phyloP scores from a whole-genome alignment of 1,140 invertebrate genomes.

The Macrobrachium nipponense region DNA sequence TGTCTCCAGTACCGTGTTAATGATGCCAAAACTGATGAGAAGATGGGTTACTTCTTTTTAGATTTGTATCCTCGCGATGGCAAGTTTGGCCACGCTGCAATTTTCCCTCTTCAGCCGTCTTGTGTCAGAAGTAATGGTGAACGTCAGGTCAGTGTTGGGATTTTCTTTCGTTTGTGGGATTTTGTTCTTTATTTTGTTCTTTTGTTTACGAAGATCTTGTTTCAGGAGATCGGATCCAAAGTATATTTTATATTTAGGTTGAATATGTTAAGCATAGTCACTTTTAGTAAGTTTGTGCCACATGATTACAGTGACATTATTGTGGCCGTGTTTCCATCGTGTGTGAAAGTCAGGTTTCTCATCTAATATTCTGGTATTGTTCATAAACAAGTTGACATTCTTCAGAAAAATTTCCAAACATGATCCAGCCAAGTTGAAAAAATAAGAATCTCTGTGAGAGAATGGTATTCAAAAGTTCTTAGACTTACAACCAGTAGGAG shows the following conservation, averaged over 20 bases:
- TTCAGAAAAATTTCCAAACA: no score
- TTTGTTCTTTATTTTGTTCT: neutral
- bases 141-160: slow-evolving; percentile 36
- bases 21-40: slow-evolving; percentile 67
- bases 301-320: no score
- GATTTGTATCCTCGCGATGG: slow-evolving; percentile 73
- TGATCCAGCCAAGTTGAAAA: no score
- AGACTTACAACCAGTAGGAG: no score
- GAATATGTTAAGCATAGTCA: no score
- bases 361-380: no score
- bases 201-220: neutral
- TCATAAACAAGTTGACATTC: no score
- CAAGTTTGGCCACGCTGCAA: slow-evolving; percentile 73
- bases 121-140: slow-evolving; percentile 68
- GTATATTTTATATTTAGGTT: no score
- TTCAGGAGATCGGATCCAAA: no score
- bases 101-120: slow-evolving; percentile 70
- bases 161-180: neutral
- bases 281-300: no score
- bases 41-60: slow-evolving; percentile 73
- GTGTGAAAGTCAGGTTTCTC: neutral
- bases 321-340: neutral
- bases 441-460: no score
- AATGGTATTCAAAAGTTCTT: no score
- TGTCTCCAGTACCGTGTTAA: slow-evolving; percentile 69